phyloP scores from a whole-genome alignment of 2,113 vertebrate genomes.

The Cnemophilus loriae region DNA sequence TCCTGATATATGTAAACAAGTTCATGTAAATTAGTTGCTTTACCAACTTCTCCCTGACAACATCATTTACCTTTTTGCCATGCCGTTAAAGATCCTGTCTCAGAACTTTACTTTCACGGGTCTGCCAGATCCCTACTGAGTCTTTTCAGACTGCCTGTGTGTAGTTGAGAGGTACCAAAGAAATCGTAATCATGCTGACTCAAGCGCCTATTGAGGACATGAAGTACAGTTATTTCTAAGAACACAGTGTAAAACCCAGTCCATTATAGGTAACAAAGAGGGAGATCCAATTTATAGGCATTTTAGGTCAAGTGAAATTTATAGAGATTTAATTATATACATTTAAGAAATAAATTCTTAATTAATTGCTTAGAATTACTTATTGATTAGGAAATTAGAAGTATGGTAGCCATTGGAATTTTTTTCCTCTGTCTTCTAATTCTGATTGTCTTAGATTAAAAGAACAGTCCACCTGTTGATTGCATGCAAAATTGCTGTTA shows the following conservation, averaged over 20 bases:
- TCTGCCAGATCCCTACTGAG: neutral
- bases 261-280: neutral
- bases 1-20: neutral
- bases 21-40: neutral
- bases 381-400: neutral
- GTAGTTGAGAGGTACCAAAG: neutral
- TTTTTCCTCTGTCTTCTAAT: neutral
- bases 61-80: neutral
- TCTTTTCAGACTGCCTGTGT: neutral
- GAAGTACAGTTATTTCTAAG: constrained; percentile 1
- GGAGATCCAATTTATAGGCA: neutral
- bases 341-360: neutral
- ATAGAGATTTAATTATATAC: neutral
- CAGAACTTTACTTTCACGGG: neutral
- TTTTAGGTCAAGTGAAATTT: neutral
- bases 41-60: neutral
- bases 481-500: neutral
- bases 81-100: neutral
- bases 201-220: neutral
- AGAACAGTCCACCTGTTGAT: neutral
- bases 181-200: neutral
- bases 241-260: neutral
- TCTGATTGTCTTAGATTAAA: neutral
- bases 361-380: neutral
- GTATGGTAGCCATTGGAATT: neutral